Evolutionary conservation across 2,113 vertebrate genomes (phyloP), one percentile per base, ranked within the genome.

Genomic region (Alligator sinensis): DNA sequence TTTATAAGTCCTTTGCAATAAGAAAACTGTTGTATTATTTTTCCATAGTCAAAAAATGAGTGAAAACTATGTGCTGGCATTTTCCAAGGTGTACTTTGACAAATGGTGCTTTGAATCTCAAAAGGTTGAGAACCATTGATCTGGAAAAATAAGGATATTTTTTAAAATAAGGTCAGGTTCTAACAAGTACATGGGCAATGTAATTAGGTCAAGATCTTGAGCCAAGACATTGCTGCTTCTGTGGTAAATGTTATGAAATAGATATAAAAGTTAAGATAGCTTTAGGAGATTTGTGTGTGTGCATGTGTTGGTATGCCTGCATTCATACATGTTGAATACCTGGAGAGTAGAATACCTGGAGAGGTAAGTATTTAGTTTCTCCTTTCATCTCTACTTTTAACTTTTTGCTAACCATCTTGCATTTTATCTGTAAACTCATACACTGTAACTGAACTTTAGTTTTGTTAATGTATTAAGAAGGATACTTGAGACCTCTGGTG

Each of bases 401-500:
- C 81, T 9, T 80, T 79, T 68, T 78, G 28, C 17, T 68, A 82
- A 80, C 54, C 19, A 30, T 68, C 4, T 82, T 87, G 16, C 11
- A 7, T 80, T 78, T 62, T n/a, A 2, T 62, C 82, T 92, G 62
- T 76, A 60, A 77, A 60, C 21, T 80, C 24, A 75, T n/a, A 60
- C 34, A 24, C 64, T 66, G 54, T 63, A 92, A 54, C 16, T 30
- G 28, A 91, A 47, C 68, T 54, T 34, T 66, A 80, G 4, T 25
- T 94, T 96, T 93, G 62, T 47, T 47, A 47, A 47, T 58, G 9
- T 84, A 78, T 83, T 91, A 95, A 92, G 87, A 93, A 95, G 97
- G 94, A 91, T 94, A 88, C 88, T 93, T 94, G 97, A 95, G 98
- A 97, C 98, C 97, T 96, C 98, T 98, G 96, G 96, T 98, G 98